Conservation (phyloP, 1,140 invertebrate species). For the Brachystomella parvula region DNA sequence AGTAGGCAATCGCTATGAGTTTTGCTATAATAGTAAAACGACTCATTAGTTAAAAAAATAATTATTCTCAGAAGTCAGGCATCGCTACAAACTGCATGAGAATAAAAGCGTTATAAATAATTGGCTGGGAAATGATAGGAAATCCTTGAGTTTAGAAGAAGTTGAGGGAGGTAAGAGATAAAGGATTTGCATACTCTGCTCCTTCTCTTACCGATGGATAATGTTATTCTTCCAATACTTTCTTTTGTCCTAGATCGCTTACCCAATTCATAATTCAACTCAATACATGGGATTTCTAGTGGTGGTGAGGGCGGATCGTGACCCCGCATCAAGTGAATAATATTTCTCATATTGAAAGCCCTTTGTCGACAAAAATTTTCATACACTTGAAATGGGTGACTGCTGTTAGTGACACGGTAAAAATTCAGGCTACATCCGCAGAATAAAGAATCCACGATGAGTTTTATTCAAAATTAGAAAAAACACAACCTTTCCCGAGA, state of each 20-base stretch:
- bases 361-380: background rate
- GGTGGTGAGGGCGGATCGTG: background rate
- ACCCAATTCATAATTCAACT: conserved; percentile 5
- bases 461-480: background rate
- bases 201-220: too few relatives aligned
- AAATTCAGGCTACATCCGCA: background rate
- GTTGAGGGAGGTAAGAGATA: too few relatives aligned
- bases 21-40: too few relatives aligned
- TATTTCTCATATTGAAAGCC: background rate
- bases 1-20: too few relatives aligned
- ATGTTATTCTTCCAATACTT: conserved; percentile 3
- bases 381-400: background rate
- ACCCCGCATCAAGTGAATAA: conserved; percentile 6
- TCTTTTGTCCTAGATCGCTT: background rate
- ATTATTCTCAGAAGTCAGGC: too few relatives aligned
- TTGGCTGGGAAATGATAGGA: too few relatives aligned
- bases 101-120: too few relatives aligned
- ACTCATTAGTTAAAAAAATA: too few relatives aligned
- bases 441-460: background rate
- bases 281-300: background rate
- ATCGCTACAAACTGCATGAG: too few relatives aligned
- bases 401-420: background rate
- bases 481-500: background rate
- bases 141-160: too few relatives aligned
- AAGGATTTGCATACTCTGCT: too few relatives aligned